phyloP scores from a whole-genome alignment of 1,140 invertebrate genomes.

The Drosophila lini region DNA sequence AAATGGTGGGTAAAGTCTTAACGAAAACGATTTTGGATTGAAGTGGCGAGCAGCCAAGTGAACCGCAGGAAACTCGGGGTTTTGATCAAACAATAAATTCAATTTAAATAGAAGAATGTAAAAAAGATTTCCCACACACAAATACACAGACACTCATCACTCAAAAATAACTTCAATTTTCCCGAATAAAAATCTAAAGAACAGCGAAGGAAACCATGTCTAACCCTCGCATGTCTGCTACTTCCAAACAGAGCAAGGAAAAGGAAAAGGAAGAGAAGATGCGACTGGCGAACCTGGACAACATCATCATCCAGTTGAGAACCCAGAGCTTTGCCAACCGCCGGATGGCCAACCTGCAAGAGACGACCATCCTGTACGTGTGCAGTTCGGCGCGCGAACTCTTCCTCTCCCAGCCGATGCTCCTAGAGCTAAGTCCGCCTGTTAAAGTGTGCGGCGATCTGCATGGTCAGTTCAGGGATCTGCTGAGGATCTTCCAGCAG shows the following conservation, averaged over 20 bases:
- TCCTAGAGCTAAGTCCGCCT: slow-evolving; percentile 35
- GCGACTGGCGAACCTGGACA: slow-evolving; percentile 9
- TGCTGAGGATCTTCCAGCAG: slow-evolving; percentile 37
- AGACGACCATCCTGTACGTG: slow-evolving; percentile 1
- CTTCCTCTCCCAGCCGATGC: slow-evolving; percentile 45
- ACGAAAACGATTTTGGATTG: not conserved
- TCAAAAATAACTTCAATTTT: not conserved
- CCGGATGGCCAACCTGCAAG: not conserved
- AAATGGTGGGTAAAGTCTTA: slow-evolving; percentile 24
- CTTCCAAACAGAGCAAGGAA: not conserved
- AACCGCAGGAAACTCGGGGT: not conserved
- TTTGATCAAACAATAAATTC: not conserved
- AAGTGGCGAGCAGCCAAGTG: slow-evolving; percentile 26
- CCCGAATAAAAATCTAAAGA: not conserved
- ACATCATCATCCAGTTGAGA: slow-evolving; percentile 13
- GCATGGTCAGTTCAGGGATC: slow-evolving; percentile 40
- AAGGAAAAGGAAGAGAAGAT: slow-evolving; percentile 9
- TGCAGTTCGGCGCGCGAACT: slow-evolving; percentile 1
- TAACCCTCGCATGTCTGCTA: not conserved
- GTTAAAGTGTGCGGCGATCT: slow-evolving; percentile 49
- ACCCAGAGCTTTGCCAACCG: not conserved
- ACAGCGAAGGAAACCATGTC: slow-evolving; percentile 2
- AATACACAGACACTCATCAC: not conserved
- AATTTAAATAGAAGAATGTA: no score
- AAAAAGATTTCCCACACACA: not conserved